Conservation (phyloP, 2,797 vertebrate species). For the Anabas testudineus region DNA sequence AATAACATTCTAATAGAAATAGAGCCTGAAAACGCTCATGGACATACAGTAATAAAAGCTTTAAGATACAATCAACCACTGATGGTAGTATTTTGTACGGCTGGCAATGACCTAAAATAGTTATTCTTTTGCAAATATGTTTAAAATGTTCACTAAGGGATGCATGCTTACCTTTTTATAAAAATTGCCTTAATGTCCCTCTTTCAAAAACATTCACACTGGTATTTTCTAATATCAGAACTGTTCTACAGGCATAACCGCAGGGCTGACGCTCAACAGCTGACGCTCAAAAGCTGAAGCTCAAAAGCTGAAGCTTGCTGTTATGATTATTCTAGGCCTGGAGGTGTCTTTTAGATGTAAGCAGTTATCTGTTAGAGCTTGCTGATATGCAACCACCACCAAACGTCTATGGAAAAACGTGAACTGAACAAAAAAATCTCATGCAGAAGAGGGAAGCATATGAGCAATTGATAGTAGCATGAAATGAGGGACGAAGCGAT, state of each 20-base stretch:
- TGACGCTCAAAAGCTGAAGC: constrained; percentile 25
- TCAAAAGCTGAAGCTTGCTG: constrained; percentile 27
- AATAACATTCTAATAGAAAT: not conserved
- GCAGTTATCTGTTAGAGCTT: constrained; percentile 52
- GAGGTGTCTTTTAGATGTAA: constrained; percentile 40
- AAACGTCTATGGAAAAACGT: constrained; percentile 39
- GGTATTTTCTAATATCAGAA: constrained; percentile 48
- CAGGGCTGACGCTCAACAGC: constrained; percentile 40
- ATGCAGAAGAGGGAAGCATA: not conserved
- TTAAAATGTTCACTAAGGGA: not conserved
- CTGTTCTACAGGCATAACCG: constrained; percentile 28
- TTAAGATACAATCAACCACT: not conserved
- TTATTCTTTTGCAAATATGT: not conserved
- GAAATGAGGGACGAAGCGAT: constrained; percentile 10
- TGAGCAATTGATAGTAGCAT: not conserved
- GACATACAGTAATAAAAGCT: not conserved
- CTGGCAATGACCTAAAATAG: not conserved
- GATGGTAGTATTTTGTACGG: not conserved
- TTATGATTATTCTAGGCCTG: constrained; percentile 41
- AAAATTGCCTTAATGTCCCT: constrained; percentile 36
- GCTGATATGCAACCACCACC: constrained; percentile 29
- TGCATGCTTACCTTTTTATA: not conserved
- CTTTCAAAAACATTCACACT: constrained; percentile 25
- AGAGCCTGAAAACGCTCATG: not conserved
- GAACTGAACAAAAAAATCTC: constrained; percentile 29